phyloP scores from a whole-genome alignment of 2,888 invertebrate genomes.

The Slavum lentiscoides region DNA sequence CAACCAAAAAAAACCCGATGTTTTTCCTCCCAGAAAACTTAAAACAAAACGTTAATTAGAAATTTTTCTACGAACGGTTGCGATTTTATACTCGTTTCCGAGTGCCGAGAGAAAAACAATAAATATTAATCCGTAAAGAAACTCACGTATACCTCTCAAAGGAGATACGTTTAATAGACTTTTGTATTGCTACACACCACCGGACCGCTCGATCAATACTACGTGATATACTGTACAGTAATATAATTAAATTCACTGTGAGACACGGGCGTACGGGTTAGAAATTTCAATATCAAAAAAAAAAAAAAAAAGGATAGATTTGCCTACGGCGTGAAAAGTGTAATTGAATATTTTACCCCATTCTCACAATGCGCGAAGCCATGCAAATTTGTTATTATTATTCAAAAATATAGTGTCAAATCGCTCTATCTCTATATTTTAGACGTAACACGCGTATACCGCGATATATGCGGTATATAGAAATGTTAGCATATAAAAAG shows the following conservation, averaged over 20 bases:
- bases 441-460: not conserved
- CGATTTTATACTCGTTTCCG: not conserved
- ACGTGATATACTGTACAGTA: not conserved
- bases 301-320: not conserved
- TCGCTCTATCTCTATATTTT: not conserved
- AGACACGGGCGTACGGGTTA: not conserved
- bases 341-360: conserved; percentile 22
- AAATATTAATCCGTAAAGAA: conserved; percentile 19
- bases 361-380: not conserved
- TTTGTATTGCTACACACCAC: not conserved
- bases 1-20: not conserved
- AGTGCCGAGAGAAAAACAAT: not conserved
- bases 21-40: not conserved
- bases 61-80: not conserved
- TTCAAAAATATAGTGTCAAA: conserved; percentile 20
- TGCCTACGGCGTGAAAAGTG: not conserved
- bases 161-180: not conserved
- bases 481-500: not conserved
- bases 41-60: conserved; percentile 1
- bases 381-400: conserved; percentile 16
- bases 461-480: not conserved
- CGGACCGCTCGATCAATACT: conserved; percentile 4
- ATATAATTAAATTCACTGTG: conserved; percentile 5
- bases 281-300: conserved; percentile 10
- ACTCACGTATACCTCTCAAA: not conserved